Evolutionary conservation across 2,113 vertebrate genomes (phyloP), one percentile per base, ranked within the genome.

Genomic region (Hepsetus odoe): DNA sequence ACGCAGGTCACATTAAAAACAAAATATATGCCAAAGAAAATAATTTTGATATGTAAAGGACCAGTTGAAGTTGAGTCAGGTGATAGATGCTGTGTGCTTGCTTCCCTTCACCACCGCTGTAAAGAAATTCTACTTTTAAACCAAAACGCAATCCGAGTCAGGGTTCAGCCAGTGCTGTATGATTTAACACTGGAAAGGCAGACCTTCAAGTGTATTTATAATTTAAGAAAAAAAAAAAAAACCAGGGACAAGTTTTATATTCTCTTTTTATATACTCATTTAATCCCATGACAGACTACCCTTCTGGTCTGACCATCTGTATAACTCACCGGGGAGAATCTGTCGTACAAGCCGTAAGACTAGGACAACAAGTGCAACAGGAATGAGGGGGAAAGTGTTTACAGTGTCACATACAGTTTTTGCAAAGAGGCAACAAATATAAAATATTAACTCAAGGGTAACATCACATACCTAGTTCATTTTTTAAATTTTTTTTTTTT

Each of bases 341-440:
- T 55, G 80, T 74, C 77, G 69, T 80, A 83, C 77, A 86, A 84
- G 77, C 84, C 61, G 30, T 66, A 70, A 74, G 71, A 77, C 38
- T 49, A 76, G 49, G 40, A 80, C 65, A 65, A 72, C 61, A 84
- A 80, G 68, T 65, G 82, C 77, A 81, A 80, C 46, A 66, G 51
- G 26, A 33, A 18, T n/a, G 33, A 62, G 61, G 74, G 35, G 9
- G 44, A 80, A 77, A 82, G 76, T 53, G 76, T 53, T 65, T 80
- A 76, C 67, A 67, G 66, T 76, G 30, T 58, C 44, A 80, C 55
- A 49, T 28, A 42, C 61, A 55, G 59, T 79, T 32, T 74, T 16
- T 42, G n/a, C 53, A 35, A 24, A 44, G 28, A 40, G 67, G 46
- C 32, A 30, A 71, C 69, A 56, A 38, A 70, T 59, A 61, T 28